A percentile compares a stretch with the other conserved stretches of the same genome.
Evolutionary conservation across 2,888 invertebrate genomes (phyloP).

Genomic region (Hirtodrosophila duncani): DNA sequence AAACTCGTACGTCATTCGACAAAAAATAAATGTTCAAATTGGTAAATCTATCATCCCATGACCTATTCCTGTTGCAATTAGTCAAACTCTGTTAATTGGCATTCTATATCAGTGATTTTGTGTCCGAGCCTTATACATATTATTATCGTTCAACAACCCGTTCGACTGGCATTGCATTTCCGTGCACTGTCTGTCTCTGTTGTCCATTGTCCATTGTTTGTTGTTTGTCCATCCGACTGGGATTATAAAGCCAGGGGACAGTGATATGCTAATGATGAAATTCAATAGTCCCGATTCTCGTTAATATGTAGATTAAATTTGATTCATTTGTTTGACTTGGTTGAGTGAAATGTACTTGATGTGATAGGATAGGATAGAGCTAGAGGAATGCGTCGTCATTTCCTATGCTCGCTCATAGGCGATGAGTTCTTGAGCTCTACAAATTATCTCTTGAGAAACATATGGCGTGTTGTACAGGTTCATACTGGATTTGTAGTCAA

Average conservation of each 20-base stretch:
- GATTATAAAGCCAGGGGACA: neutral
- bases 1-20: too few species aligned
- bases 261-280: conserved; percentile 43
- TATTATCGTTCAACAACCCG: too few species aligned
- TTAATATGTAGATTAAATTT: conserved; percentile 45
- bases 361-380: conserved; percentile 10
- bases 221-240: conserved; percentile 25
- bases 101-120: too few species aligned
- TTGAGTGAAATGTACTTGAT: neutral
- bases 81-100: too few species aligned
- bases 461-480: conserved; percentile 3
- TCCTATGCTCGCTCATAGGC: conserved; percentile 1
- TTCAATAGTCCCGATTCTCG: conserved; percentile 32
- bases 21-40: too few species aligned
- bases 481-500: conserved; percentile 1
- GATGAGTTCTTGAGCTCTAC: too few species aligned
- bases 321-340: conserved; percentile 18
- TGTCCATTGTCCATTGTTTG: too few species aligned
- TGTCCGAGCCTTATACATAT: too few species aligned
- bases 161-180: neutral
- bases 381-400: neutral
- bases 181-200: too few species aligned
- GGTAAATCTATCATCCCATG: too few species aligned
- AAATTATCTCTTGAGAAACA: neutral
- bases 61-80: too few species aligned